Percentiles rank a stretch among this genome's conserved stretches.
Conservation (phyloP, 1,140 invertebrate genomes). For the Zaprionus taronus region DNA sequence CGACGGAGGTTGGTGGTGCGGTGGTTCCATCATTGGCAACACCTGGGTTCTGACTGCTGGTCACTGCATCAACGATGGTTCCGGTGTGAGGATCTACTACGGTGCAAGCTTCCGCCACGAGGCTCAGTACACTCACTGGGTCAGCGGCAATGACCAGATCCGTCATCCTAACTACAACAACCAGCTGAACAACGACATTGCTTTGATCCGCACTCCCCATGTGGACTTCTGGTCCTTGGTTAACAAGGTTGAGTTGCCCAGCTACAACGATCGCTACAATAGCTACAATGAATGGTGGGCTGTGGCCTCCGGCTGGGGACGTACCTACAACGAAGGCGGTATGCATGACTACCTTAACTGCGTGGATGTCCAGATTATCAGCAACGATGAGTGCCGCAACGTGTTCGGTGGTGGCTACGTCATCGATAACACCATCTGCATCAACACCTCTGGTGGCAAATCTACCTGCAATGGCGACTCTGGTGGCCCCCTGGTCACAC, state of each 20-base stretch:
- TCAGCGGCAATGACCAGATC: slow-evolving; percentile 44
- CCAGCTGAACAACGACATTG: slow-evolving; percentile 61
- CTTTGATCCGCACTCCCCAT: slow-evolving; percentile 49
- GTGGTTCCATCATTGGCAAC: slow-evolving; percentile 86
- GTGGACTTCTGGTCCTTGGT: slow-evolving; percentile 34
- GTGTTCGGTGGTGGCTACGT: slow-evolving; percentile 37
- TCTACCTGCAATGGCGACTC: slow-evolving; percentile 85
- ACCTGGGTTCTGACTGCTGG: slow-evolving; percentile 86
- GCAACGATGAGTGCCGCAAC: slow-evolving; percentile 10
- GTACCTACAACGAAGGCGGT: slow-evolving; percentile 43
- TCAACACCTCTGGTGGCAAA: slow-evolving; percentile 48
- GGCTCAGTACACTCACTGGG: slow-evolving; percentile 36
- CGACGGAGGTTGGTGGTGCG: slow-evolving; percentile 85
- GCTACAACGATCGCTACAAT: slow-evolving; percentile 44
- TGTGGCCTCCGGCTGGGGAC: slow-evolving; percentile 68
- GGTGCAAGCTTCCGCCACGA: slow-evolving; percentile 60
- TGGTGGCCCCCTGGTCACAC: slow-evolving; percentile 85
- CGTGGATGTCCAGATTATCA: slow-evolving; percentile 43
- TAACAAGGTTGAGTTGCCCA: slow-evolving; percentile 49
- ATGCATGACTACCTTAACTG: slow-evolving; percentile 37
- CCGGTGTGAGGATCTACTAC: slow-evolving; percentile 50
- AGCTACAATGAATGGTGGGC: slow-evolving; percentile 52
- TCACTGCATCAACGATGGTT: slow-evolving; percentile 85
- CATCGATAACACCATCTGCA: slow-evolving; percentile 47
- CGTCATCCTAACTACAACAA: slow-evolving; percentile 53